phyloP scores from a whole-genome alignment of 1,140 invertebrate species.

The Leptinotarsa defecta region DNA sequence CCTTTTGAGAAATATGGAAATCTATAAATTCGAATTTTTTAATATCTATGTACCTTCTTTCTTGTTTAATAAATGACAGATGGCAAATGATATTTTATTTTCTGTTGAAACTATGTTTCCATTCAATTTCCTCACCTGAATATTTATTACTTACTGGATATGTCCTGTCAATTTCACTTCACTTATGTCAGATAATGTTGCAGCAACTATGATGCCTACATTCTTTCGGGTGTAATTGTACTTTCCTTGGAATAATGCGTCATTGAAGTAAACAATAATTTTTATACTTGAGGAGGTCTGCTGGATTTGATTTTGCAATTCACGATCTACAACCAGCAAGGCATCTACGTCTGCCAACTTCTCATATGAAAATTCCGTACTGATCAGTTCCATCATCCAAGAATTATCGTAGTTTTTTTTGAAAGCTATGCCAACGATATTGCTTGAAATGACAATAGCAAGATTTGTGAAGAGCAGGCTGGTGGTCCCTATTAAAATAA shows the following conservation, averaged over 20 bases:
- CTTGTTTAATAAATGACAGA: background rate
- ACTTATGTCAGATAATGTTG: background rate
- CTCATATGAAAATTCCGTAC: background rate
- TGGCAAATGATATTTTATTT: background rate
- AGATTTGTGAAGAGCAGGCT: constrained; percentile 21
- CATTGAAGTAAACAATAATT: constrained; percentile 20
- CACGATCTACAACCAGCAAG: background rate
- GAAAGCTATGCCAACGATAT: constrained; percentile 18
- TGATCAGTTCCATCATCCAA: background rate
- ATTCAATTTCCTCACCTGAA: background rate
- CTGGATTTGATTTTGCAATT: background rate
- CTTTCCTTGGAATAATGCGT: constrained; percentile 13
- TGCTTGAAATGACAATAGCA: background rate
- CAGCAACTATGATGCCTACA: constrained; percentile 4
- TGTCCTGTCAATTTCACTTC: background rate
- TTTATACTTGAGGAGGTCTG: background rate
- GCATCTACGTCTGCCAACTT: constrained; percentile 12
- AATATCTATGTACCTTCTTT: background rate
- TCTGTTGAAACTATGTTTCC: background rate
- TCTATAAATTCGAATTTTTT: background rate
- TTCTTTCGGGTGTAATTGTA: background rate
- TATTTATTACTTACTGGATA: background rate
- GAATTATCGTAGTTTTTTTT: constrained; percentile 13
- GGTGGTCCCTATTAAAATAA: background rate
- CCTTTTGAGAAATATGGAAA: background rate